Conservation (phyloP, 2,888 invertebrate species). For the Tuta absoluta region DNA sequence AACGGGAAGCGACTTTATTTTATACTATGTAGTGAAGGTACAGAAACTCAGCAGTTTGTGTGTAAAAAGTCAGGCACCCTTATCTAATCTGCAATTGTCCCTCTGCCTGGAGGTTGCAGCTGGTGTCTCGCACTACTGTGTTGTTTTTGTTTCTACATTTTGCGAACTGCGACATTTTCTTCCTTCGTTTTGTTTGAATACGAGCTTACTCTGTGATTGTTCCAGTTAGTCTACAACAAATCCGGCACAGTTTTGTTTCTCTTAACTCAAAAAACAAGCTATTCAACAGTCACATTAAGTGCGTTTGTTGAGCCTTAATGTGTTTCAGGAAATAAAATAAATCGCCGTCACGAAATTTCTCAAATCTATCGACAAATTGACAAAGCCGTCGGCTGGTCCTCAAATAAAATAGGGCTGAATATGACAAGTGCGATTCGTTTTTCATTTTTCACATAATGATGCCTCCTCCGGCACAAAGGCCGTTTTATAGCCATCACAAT, state of each 20-base stretch:
- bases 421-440: constrained; percentile 74
- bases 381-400: constrained; percentile 45
- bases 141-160: constrained; percentile 35
- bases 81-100: constrained; percentile 40
- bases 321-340: constrained; percentile 22
- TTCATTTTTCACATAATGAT: constrained; percentile 76
- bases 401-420: constrained; percentile 59
- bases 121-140: constrained; percentile 33
- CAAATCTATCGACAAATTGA: constrained; percentile 49
- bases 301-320: constrained; percentile 5
- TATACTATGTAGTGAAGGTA: no score
- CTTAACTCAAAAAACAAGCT: neutral
- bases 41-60: constrained; percentile 30
- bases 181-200: constrained; percentile 30
- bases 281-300: neutral
- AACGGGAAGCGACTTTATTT: no score
- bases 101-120: constrained; percentile 36
- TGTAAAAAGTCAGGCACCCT: constrained; percentile 45
- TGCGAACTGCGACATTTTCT: constrained; percentile 31
- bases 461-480: constrained; percentile 66
- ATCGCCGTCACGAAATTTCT: constrained; percentile 31
- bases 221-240: constrained; percentile 9
- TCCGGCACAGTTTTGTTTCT: neutral
- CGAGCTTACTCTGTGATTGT: constrained; percentile 26
- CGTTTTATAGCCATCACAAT: constrained; percentile 75